A percentile compares a stretch with the other conserved stretches of the same genome.
These are phyloP conservation scores for Lindbergichthys nudifrons DNA, from an alignment of 2,797 vertebrate species.

Conservation along the genomic window DNA sequence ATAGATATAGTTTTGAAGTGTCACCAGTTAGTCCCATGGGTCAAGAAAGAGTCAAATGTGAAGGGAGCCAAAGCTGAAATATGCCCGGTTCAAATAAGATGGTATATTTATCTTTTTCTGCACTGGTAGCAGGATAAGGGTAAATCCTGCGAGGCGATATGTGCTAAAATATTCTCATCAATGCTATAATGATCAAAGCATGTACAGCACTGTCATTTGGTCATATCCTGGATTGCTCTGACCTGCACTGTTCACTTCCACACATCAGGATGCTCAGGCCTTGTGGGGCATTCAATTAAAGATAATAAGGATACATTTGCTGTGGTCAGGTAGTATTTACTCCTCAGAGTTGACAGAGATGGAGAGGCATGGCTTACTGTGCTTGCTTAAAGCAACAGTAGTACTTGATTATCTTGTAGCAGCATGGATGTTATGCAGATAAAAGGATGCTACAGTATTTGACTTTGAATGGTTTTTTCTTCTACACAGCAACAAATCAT, in stretches of 20 bases:
- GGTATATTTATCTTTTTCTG: slow-evolving; percentile 5
- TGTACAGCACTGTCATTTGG: slow-evolving; percentile 25
- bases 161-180: slow-evolving; percentile 11
- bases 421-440: neutral
- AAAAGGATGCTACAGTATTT: neutral
- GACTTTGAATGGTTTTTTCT: neutral
- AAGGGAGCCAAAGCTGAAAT: slow-evolving; percentile 3
- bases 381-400: neutral
- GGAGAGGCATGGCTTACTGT: neutral
- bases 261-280: slow-evolving; percentile 7
- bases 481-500: neutral
- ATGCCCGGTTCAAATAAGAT: slow-evolving; percentile 3
- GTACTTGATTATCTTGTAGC: slow-evolving; percentile 3
- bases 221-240: slow-evolving; percentile 27
- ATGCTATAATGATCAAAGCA: slow-evolving; percentile 16
- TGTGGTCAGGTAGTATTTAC: slow-evolving; percentile 35
- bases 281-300: slow-evolving; percentile 41
- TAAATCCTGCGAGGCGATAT: slow-evolving; percentile 4
- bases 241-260: slow-evolving; percentile 6
- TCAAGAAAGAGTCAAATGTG: slow-evolving; percentile 7
- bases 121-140: neutral
- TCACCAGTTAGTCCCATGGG: neutral
- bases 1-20: slow-evolving; percentile 7
- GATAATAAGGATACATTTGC: slow-evolving; percentile 34
- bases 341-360: slow-evolving; percentile 37